Base-by-base conservation (phyloP, 2,888 invertebrate species). In the Troilus luridus region DNA sequence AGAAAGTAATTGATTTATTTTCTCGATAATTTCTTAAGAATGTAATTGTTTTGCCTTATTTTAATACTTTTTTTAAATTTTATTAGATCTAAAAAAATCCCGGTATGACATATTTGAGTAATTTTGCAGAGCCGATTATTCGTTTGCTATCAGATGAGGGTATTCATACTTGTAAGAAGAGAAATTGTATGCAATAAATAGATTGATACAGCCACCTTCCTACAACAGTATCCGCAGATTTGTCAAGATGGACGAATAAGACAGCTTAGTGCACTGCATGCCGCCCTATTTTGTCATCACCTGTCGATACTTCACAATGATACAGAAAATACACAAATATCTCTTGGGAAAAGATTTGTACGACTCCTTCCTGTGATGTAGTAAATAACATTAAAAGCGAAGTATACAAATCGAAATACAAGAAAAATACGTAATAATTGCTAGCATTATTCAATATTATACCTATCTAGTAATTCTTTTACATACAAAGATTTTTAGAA, bases 271-370 rank as follows among this genome's bases (percentile, higher is more conserved):
- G 72, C 19, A 41, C 41, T 24, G 7, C 17, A 41, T 17, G 72
- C 72, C 19, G 27, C 9, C 27, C 72, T 41, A 77, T 77, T 41
- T 77, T 41, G 72, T 77, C 72, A 77, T 77, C 72, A 27, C 8
- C 72, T 77, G 72, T 77, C 72, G 27, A 77, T 77, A 19, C 72
- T 77, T 77, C 72, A 77, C 27, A 77, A 27, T 17, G 27, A 77
- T 41, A 77, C 72, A 77, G 27, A 77, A 77, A 77, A 77, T 77
- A 77, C 27, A 41, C 27, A 77, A 41, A 77, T 19, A 77, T 77
- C 17, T 41, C 41, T 41, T 8, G 41, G 9, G 72, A 8, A 41
- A 0, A 77, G 72, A 77, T 77, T 77, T 14, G 17, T 10, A 24
- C 3, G 14, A 6, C 2, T 12, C 11, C 17, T 17, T 41, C 41